A percentile compares a stretch with the other conserved stretches of the same genome.
These are phyloP conservation scores for Diplosoma virens DNA, from an alignment of 23 tunicate species.

Conservation along the genomic window DNA sequence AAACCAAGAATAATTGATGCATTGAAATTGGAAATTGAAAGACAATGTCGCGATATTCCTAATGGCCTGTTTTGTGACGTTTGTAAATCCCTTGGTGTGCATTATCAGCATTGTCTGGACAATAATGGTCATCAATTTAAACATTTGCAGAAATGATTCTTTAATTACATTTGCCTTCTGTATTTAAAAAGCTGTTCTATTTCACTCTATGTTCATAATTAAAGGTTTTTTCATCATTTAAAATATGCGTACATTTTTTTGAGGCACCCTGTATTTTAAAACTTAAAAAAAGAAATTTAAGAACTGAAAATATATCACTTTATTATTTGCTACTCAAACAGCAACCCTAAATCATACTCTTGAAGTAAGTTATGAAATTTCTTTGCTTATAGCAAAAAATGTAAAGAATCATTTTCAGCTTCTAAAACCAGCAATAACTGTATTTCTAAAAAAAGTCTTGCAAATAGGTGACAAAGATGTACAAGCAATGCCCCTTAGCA, in stretches of 20 bases:
- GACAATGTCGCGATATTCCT: background rate
- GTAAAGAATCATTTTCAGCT: too few species aligned
- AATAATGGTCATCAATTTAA: background rate
- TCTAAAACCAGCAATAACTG: too few species aligned
- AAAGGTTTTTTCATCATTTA: background rate
- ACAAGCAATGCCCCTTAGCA: too few species aligned
- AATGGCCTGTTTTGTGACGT: background rate
- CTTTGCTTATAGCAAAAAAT: too few species aligned
- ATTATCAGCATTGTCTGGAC: background rate
- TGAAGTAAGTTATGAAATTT: too few species aligned
- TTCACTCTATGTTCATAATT: background rate
- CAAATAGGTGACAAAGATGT: too few species aligned
- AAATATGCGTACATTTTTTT: background rate
- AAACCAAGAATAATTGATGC: background rate
- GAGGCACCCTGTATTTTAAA: background rate
- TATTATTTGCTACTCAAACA: too few species aligned
- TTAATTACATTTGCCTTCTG: background rate
- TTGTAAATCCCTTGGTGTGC: background rate
- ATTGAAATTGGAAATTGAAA: background rate
- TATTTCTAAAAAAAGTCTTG: too few species aligned
- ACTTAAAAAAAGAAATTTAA: too few species aligned
- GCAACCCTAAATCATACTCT: too few species aligned
- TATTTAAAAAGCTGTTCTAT: too few species aligned
- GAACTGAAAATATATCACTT: too few species aligned
- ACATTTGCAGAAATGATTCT: background rate